phyloP scores from a whole-genome alignment of 2,888 invertebrate genomes.

The Octodonta nipae region DNA sequence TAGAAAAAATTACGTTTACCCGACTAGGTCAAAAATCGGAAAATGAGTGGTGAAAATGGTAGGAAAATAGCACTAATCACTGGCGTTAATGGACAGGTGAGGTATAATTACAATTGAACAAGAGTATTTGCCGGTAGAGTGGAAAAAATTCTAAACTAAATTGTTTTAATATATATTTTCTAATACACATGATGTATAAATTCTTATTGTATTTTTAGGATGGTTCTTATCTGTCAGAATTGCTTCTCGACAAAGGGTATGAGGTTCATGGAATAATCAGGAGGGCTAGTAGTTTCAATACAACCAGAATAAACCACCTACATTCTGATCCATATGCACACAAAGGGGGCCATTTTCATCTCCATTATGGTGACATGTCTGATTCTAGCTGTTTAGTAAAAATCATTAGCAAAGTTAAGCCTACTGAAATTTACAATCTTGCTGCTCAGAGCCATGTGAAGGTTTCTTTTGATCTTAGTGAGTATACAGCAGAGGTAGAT shows the following conservation, averaged over 20 bases:
- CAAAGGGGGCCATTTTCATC: conserved; percentile 70
- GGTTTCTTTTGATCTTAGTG: conserved; percentile 95
- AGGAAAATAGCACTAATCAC: conserved; percentile 3
- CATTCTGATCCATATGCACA: conserved; percentile 85
- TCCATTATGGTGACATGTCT: conserved; percentile 98
- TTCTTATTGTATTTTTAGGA: conserved; percentile 49
- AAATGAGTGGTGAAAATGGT: not conserved
- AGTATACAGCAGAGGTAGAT: conserved; percentile 97
- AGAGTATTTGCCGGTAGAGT: not conserved
- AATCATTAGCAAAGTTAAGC: conserved; percentile 61
- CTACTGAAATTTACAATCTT: conserved; percentile 92
- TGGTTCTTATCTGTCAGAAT: conserved; percentile 93
- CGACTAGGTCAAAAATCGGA: too few relatives aligned
- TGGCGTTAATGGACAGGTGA: conserved; percentile 1
- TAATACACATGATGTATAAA: not conserved
- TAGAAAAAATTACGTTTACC: not conserved
- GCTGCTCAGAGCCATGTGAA: conserved; percentile 99
- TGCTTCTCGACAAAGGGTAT: conserved; percentile 83
- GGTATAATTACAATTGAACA: not conserved
- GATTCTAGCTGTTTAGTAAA: conserved; percentile 90
- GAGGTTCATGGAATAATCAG: conserved; percentile 92
- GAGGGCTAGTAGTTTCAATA: conserved; percentile 91
- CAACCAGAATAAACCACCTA: conserved; percentile 87
- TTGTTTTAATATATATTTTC: not conserved
- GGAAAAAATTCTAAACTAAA: too few relatives aligned